These are phyloP conservation scores for Noctua fimbriata DNA, from an alignment of 2,888 invertebrate genomes.

Conservation along the genomic window DNA sequence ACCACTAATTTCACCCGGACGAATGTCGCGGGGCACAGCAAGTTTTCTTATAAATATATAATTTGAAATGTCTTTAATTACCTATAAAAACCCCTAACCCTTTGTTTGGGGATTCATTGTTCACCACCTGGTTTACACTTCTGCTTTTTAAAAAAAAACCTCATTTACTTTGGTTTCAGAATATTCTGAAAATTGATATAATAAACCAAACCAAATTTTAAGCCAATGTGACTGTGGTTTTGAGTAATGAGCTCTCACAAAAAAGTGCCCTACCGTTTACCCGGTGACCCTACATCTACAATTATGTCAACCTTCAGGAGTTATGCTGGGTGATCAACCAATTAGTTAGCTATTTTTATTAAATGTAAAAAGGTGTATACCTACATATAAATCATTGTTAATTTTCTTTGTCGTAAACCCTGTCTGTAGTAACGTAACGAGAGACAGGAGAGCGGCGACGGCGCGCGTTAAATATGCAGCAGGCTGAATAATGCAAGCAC, in stretches of 20 bases:
- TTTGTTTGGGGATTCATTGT: too few relatives aligned
- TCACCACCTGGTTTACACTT: too few relatives aligned
- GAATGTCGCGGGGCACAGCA: too few relatives aligned
- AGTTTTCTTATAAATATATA: too few relatives aligned
- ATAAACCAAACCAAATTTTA: too few relatives aligned
- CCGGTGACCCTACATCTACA: not conserved
- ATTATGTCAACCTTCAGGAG: not conserved
- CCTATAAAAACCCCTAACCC: too few relatives aligned
- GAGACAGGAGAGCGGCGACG: conserved; percentile 58
- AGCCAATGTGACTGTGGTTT: not conserved
- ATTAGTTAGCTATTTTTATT: conserved; percentile 7
- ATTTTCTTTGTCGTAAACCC: conserved; percentile 38
- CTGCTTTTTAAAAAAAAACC: too few relatives aligned
- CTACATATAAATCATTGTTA: conserved; percentile 40
- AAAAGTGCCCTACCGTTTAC: not conserved
- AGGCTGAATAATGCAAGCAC: conserved; percentile 79
- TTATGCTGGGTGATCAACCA: not conserved
- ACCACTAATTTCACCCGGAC: too few relatives aligned
- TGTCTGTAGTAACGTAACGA: conserved; percentile 48
- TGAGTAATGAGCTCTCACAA: not conserved
- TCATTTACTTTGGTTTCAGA: too few relatives aligned
- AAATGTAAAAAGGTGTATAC: not conserved
- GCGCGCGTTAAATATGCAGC: conserved; percentile 77
- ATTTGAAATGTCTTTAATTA: too few relatives aligned
- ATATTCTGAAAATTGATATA: too few relatives aligned